phyloP scores from a whole-genome alignment of 2,797 vertebrate genomes.

The Lophius americanus region DNA sequence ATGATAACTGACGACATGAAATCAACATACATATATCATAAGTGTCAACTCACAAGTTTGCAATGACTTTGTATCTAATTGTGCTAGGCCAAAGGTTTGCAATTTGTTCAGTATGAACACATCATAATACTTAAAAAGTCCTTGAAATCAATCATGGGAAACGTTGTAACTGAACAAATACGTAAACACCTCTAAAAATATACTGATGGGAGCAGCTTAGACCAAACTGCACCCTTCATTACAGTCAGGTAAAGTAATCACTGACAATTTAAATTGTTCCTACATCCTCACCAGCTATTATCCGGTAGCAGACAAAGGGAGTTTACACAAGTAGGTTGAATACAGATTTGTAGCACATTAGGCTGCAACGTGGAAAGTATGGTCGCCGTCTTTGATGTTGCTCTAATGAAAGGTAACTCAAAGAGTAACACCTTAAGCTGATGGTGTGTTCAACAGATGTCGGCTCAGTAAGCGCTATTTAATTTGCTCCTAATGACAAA shows the following conservation, averaged over 20 bases:
- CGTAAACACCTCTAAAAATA: not conserved
- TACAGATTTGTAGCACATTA: constrained; percentile 52
- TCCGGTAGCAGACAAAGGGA: constrained; percentile 59
- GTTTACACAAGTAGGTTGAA: constrained; percentile 46
- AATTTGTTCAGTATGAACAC: too few relatives aligned
- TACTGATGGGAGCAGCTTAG: not conserved
- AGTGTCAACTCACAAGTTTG: too few relatives aligned
- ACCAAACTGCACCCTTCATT: not conserved
- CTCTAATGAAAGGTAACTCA: constrained; percentile 66
- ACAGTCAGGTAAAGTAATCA: not conserved
- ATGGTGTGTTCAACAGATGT: constrained; percentile 75
- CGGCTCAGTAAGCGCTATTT: constrained; percentile 53
- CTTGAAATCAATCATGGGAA: too few relatives aligned
- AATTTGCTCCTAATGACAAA: constrained; percentile 78
- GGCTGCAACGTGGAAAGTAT: constrained; percentile 61
- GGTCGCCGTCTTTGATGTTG: constrained; percentile 66
- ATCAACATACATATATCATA: too few relatives aligned
- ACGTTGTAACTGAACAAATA: too few relatives aligned
- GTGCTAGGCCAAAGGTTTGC: too few relatives aligned
- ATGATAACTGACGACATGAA: too few relatives aligned
- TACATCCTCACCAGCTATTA: constrained; percentile 31
- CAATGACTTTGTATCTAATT: too few relatives aligned
- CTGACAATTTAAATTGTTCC: constrained; percentile 5
- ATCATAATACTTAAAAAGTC: too few relatives aligned
- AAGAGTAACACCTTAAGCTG: constrained; percentile 61